A percentile compares a stretch with the other conserved stretches of the same genome.
phyloP scores from a whole-genome alignment of 2,888 invertebrate genomes.

The Sinopyrophorus schimmeli region DNA sequence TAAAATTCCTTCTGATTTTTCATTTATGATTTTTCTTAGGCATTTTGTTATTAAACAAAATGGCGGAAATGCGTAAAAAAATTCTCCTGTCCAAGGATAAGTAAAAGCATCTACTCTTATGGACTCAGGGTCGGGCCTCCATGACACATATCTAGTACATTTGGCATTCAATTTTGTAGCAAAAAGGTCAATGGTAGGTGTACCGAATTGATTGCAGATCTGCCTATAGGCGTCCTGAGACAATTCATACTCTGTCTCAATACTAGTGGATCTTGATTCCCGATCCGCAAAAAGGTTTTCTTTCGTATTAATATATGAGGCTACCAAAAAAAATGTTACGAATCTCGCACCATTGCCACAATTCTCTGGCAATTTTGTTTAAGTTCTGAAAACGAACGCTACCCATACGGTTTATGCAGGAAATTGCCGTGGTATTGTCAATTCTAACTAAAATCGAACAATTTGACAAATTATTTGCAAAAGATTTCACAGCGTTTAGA shows the following conservation, averaged over 20 bases:
- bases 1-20: conserved; percentile 41
- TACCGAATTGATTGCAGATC: conserved; percentile 1
- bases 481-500: conserved; percentile 36
- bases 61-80: conserved; percentile 41
- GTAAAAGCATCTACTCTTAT: conserved; percentile 22
- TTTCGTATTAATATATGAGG: too few species aligned
- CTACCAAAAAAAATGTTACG: conserved; percentile 11
- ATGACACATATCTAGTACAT: conserved; percentile 18
- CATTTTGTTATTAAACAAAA: conserved; percentile 39
- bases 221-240: neutral
- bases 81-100: conserved; percentile 12
- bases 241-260: conserved; percentile 17
- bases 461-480: conserved; percentile 27
- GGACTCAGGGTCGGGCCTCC: conserved; percentile 19
- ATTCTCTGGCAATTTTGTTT: conserved; percentile 33
- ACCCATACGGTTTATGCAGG: conserved; percentile 37
- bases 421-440: conserved; percentile 37
- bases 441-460: conserved; percentile 33
- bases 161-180: conserved; percentile 16
- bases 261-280: conserved; percentile 12
- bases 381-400: conserved; percentile 33
- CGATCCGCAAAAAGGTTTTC: conserved; percentile 18
- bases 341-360: conserved; percentile 32
- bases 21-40: conserved; percentile 41
- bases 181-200: conserved; percentile 17